Conservation (phyloP, 2,797 vertebrate species). For the Argentina silus region DNA sequence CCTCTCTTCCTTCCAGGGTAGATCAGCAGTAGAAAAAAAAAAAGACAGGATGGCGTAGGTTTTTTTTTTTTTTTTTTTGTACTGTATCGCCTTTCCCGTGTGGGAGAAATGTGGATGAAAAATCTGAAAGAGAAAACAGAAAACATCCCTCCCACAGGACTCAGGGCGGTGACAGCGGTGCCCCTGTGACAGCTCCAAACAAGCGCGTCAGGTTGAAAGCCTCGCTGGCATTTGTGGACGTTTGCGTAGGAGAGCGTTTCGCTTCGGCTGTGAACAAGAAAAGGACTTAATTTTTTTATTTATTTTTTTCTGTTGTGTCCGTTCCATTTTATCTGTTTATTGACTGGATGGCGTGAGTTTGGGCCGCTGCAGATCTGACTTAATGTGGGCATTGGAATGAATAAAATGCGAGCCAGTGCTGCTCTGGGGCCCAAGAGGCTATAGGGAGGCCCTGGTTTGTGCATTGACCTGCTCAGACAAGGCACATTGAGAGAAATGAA, state of each 20-base stretch:
- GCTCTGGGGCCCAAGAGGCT: constrained; percentile 11
- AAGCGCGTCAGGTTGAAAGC: constrained; percentile 19
- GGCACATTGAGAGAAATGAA: constrained; percentile 59
- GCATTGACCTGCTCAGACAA: constrained; percentile 52
- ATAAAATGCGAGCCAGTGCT: constrained; percentile 15
- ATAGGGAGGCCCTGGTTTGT: constrained; percentile 6
- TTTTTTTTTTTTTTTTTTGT: too few species aligned
- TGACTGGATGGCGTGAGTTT: constrained; percentile 13
- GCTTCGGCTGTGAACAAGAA: not conserved
- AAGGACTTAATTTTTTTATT: constrained; percentile 9
- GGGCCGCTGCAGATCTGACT: constrained; percentile 1
- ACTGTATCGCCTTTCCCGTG: not conserved
- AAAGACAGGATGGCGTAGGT: not conserved
- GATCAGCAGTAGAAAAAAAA: not conserved
- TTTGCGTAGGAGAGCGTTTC: constrained; percentile 4
- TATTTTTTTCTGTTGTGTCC: constrained; percentile 2
- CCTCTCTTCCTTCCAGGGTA: not conserved
- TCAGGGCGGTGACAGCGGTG: not conserved
- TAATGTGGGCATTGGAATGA: constrained; percentile 6
- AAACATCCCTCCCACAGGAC: constrained; percentile 2
- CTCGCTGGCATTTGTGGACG: constrained; percentile 10
- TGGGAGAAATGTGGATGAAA: not conserved
- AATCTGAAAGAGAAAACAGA: constrained; percentile 8
- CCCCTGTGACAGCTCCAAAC: constrained; percentile 35
- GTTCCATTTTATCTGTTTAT: constrained; percentile 27